These are phyloP conservation scores for Drosophila nr. medialis DNA, from an alignment of 2,888 invertebrate genomes.

Conservation along the genomic window DNA sequence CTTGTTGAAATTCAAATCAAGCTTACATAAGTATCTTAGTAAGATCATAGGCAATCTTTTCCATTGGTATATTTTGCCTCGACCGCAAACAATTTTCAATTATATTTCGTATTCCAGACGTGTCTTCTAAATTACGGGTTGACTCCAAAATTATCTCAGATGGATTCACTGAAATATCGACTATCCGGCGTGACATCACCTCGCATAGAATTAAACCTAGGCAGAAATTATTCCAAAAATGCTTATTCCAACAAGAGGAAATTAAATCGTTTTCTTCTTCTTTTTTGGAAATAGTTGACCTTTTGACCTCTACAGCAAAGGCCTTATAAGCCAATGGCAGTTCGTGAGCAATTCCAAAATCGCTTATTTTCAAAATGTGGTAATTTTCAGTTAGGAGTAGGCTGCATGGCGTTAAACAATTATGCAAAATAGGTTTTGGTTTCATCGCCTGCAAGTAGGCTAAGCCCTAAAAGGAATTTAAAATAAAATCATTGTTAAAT, in stretches of 20 bases:
- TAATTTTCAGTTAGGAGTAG: neutral
- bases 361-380: neutral
- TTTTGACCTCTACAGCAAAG: too few relatives aligned
- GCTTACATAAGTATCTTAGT: neutral
- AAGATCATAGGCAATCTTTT: neutral
- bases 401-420: neutral
- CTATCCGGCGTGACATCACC: neutral
- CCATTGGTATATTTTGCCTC: accelerated
- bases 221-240: neutral
- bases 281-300: accelerated
- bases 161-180: neutral
- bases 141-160: neutral
- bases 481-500: neutral
- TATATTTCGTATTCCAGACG: accelerated
- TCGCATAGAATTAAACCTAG: too few relatives aligned
- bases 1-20: neutral
- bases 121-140: neutral
- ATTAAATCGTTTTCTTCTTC: too few relatives aligned
- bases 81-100: neutral
- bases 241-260: neutral
- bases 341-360: neutral
- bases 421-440: neutral
- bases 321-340: neutral
- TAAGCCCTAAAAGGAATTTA: neutral
- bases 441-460: neutral